phyloP scores from a whole-genome alignment of 1,140 invertebrate species.

The Brachionus calyciflorus region DNA sequence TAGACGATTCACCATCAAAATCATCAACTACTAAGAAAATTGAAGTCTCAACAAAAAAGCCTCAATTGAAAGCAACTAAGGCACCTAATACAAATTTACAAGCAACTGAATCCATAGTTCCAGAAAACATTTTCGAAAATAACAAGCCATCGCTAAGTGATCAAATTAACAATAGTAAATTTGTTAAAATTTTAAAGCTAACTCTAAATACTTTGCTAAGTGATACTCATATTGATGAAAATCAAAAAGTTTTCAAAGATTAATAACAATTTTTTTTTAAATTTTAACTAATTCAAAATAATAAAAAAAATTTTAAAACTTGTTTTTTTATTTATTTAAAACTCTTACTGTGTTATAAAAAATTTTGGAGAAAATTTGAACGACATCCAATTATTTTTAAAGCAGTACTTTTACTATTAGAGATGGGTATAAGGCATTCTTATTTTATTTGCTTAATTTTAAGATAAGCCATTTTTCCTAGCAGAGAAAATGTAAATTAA shows the following conservation, averaged over 20 bases:
- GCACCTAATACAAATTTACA: background rate
- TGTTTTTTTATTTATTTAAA: too few species aligned
- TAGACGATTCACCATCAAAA: background rate
- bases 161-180: constrained; percentile 14
- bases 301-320: background rate
- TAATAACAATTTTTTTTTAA: too few species aligned
- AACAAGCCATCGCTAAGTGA: background rate
- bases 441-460: too few species aligned
- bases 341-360: too few species aligned
- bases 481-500: too few species aligned
- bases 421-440: too few species aligned
- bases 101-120: background rate
- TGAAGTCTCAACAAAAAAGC: background rate
- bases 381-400: too few species aligned
- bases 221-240: background rate
- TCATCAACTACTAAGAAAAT: background rate
- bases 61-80: background rate
- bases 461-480: too few species aligned
- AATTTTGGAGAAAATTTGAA: too few species aligned
- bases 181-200: constrained; percentile 17
- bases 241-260: background rate
- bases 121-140: too few species aligned
- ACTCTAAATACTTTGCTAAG: background rate
- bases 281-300: too few species aligned
- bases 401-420: too few species aligned